phyloP scores from a whole-genome alignment of 2,888 invertebrate species.

The Drosophila robusta region DNA sequence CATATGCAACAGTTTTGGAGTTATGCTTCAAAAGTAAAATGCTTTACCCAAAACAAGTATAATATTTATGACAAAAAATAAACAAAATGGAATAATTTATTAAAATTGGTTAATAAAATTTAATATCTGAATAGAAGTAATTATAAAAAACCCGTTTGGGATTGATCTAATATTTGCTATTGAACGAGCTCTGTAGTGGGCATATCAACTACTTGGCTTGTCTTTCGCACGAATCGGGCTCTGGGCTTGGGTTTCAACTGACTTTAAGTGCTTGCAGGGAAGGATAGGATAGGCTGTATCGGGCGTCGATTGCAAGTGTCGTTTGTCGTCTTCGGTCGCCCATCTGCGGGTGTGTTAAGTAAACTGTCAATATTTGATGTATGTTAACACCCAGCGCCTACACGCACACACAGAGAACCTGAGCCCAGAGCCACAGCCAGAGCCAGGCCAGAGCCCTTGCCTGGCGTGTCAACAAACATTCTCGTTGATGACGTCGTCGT shows the following conservation, averaged over 20 bases:
- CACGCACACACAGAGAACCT: slow-evolving; percentile 17
- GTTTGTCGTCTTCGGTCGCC: slow-evolving; percentile 23
- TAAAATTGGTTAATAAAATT: no score
- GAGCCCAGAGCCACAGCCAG: slow-evolving; percentile 12
- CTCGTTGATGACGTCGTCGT: slow-evolving; percentile 49
- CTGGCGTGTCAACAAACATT: slow-evolving; percentile 72
- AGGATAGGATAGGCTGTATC: slow-evolving; percentile 4
- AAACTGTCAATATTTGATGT: slow-evolving; percentile 82
- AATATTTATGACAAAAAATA: no score
- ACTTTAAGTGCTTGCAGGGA: slow-evolving; percentile 27
- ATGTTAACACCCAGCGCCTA: slow-evolving; percentile 75
- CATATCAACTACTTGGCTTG: neutral
- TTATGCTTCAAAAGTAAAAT: no score
- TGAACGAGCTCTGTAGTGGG: neutral
- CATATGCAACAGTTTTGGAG: no score
- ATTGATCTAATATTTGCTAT: no score
- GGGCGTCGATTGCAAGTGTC: slow-evolving; percentile 56
- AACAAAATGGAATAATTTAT: no score
- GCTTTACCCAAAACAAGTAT: no score
- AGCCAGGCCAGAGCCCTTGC: slow-evolving; percentile 24
- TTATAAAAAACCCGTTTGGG: no score
- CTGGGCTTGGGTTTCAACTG: slow-evolving; percentile 2
- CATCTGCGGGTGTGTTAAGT: slow-evolving; percentile 65
- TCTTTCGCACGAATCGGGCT: slow-evolving; percentile 3
- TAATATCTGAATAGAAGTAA: no score